Evolutionary conservation across 2,888 invertebrate species (phyloP), one percentile per base, ranked within the genome.

Genomic region (Eristalis arbustorum): DNA sequence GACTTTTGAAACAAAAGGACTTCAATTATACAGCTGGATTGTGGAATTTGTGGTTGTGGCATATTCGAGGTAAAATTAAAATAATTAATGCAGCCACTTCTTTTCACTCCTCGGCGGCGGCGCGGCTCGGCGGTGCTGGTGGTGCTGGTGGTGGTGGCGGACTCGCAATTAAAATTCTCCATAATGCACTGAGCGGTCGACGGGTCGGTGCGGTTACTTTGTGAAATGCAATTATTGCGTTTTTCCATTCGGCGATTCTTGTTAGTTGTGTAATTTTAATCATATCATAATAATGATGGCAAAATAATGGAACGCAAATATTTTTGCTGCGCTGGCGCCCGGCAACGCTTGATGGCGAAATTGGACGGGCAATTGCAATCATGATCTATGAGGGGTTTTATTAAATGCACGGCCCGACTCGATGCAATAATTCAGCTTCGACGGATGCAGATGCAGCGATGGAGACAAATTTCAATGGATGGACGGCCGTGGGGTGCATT

Each of bases 61-160:
- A 57, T 18, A 68, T 72, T 80, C 76, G 76, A 76, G 80, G 84
- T 81, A 28, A 85, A 81, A 76, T 66, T 40, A 77, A 79, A 77
- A 85, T 85, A 85, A 81, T 85, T 77, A 85, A 85, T 81, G 74
- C 74, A 34, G 64, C 56, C 80, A 77, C 69, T 84, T 76, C 76
- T 76, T 85, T 84, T 76, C 76, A 85, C 80, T 77, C 81, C 68
- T 83, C 69, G n/a, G 68, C 31, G 61, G n/a, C 42, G 42, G 31
- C 31, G 14, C 14, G 40, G 40, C 40, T n/a, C n/a, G n/a, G n/a
- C n/a, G n/a, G n/a, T n/a, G n/a, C n/a, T n/a, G n/a, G n/a, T n/a
- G n/a, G n/a, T n/a, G n/a, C n/a, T n/a, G 37, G 37, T 37, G 40
- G 42, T 18, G 42, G 42, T 18, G 42, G 49, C 49, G 18, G 18